phyloP scores from a whole-genome alignment of 2,888 invertebrate species.

The Tolmerus cingulatus region DNA sequence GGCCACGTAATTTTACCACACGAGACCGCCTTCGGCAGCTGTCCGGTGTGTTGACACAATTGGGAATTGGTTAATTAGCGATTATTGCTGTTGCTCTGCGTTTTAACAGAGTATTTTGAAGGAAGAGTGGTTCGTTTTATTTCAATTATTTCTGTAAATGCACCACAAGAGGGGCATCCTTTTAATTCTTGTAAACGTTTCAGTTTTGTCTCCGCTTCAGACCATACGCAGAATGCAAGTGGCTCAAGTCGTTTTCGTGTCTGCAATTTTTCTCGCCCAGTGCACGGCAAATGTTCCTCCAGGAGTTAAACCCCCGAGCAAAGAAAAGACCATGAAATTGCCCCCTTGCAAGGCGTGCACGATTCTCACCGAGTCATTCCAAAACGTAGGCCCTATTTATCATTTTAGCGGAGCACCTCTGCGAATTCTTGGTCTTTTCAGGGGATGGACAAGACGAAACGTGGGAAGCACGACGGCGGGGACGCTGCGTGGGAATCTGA shows the following conservation, averaged over 20 bases:
- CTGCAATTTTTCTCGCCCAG: not conserved
- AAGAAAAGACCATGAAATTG: conserved; percentile 64
- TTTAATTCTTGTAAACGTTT: no score
- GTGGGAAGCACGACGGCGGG: conserved; percentile 91
- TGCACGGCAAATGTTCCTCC: not conserved
- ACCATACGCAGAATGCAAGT: not conserved
- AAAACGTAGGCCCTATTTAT: conserved; percentile 60
- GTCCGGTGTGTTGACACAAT: not conserved
- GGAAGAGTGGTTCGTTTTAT: not conserved
- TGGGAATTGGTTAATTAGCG: not conserved
- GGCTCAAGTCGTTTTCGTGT: not conserved
- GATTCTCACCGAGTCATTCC: conserved; percentile 77
- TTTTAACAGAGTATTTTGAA: not conserved
- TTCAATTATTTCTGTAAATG: not conserved
- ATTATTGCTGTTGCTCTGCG: not conserved
- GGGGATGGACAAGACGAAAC: conserved; percentile 82
- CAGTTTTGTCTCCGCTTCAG: not conserved
- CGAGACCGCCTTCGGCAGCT: not conserved
- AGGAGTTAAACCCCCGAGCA: conserved; percentile 52
- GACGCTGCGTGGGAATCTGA: conserved; percentile 95
- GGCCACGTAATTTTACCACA: not conserved
- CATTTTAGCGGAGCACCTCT: not conserved
- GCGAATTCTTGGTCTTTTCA: conserved; percentile 39
- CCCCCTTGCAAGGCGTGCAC: conserved; percentile 84
- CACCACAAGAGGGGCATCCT: not conserved